These are phyloP conservation scores for Paradisaea rubra DNA, from an alignment of 2,113 vertebrate genomes.

Conservation along the genomic window DNA sequence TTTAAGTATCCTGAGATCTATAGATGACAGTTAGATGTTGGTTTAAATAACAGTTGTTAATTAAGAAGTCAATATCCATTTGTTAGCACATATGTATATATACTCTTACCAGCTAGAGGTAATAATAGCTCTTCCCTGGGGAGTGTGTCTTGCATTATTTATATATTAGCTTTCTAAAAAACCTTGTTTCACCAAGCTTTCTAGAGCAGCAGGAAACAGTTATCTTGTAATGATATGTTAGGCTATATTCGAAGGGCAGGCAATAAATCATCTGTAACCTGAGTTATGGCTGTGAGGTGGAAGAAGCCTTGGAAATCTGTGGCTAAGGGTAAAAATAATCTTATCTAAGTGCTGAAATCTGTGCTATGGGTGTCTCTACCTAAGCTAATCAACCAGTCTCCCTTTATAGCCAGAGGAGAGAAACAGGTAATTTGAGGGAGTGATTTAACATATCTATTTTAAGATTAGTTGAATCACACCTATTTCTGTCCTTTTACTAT, in stretches of 20 bases:
- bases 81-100: background rate
- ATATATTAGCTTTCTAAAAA: background rate
- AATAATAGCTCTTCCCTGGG: background rate
- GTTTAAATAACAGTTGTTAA: background rate
- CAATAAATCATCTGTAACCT: background rate
- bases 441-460: slow-evolving; percentile 34
- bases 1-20: background rate
- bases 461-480: background rate
- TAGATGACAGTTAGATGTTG: background rate
- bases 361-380: background rate
- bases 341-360: background rate
- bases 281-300: background rate
- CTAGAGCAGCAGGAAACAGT: background rate
- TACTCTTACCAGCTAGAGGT: background rate
- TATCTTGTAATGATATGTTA: background rate
- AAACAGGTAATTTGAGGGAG: slow-evolving; percentile 15
- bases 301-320: background rate
- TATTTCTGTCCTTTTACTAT: background rate
- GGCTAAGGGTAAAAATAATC: background rate
- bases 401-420: background rate
- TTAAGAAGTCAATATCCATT: background rate
- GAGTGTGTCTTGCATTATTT: background rate
- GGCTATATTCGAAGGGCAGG: background rate
- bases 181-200: background rate
- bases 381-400: background rate